Percentiles rank a stretch among this genome's conserved stretches.
These are phyloP conservation scores for Pinctada fucata DNA, from an alignment of 2,888 invertebrate genomes.

Conservation along the genomic window DNA sequence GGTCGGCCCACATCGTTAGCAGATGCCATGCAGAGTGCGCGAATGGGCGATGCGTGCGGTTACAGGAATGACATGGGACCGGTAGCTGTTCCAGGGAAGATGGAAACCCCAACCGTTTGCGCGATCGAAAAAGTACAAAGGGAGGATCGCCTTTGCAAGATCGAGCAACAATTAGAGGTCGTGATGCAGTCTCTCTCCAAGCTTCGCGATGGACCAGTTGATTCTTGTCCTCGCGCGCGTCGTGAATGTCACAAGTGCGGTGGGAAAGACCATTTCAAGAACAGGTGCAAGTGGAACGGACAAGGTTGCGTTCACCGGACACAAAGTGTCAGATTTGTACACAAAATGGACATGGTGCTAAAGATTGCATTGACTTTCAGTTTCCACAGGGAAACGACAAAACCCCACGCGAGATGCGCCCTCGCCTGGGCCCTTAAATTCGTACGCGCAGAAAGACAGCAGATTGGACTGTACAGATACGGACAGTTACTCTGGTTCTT, in stretches of 20 bases:
- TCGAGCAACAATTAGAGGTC: neutral
- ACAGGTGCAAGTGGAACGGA: constrained; percentile 11
- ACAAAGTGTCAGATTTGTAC: constrained; percentile 16
- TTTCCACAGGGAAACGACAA: constrained; percentile 2
- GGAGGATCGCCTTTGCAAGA: neutral
- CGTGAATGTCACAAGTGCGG: constrained; percentile 1
- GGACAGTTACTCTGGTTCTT: neutral
- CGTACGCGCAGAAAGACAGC: neutral
- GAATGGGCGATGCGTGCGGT: neutral
- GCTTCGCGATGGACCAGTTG: neutral
- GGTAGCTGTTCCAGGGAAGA: neutral
- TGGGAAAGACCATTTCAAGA: constrained; percentile 4
- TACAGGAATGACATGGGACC: neutral
- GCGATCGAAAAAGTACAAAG: neutral
- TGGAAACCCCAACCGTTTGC: neutral
- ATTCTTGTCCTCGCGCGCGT: neutral
- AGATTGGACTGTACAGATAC: neutral
- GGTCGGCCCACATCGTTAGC: neutral
- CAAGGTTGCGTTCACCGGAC: neutral
- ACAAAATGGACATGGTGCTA: constrained; percentile 7
- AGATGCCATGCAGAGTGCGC: neutral
- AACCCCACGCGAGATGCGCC: constrained; percentile 9
- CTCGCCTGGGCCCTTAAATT: neutral
- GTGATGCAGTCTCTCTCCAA: neutral
- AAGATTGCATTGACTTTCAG: neutral